phyloP scores from a whole-genome alignment of 2,888 invertebrate genomes.

The Incurvaria masculella region DNA sequence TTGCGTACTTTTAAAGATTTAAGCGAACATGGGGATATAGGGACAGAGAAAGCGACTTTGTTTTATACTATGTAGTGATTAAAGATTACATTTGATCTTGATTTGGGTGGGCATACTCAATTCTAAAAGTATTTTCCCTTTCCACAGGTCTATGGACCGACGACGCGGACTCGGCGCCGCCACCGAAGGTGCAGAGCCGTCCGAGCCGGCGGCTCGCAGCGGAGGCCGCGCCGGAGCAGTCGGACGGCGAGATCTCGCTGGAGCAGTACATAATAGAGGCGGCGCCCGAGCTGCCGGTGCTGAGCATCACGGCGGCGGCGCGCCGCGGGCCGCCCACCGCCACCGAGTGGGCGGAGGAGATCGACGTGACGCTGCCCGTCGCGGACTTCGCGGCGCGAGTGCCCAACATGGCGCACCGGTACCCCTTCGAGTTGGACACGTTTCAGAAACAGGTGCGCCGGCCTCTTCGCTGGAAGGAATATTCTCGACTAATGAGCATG shows the following conservation, averaged over 20 bases:
- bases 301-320: constrained; percentile 62
- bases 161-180: constrained; percentile 28
- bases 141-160: constrained; percentile 44
- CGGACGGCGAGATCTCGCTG: constrained; percentile 36
- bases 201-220: constrained; percentile 19
- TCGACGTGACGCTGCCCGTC: constrained; percentile 80
- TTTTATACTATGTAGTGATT: too few relatives aligned
- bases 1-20: too few relatives aligned
- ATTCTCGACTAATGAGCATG: background rate
- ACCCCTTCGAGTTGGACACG: constrained; percentile 90
- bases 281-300: constrained; percentile 44
- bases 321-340: constrained; percentile 42
- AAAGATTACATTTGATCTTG: too few relatives aligned
- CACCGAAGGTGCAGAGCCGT: constrained; percentile 13
- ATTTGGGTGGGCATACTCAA: too few relatives aligned
- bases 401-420: constrained; percentile 80
- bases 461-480: too few relatives aligned
- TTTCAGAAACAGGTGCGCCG: constrained; percentile 84
- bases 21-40: too few relatives aligned
- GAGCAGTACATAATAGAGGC: constrained; percentile 38
- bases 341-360: constrained; percentile 85
- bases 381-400: constrained; percentile 76
- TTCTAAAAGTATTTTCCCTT: too few relatives aligned
- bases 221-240: constrained; percentile 23
- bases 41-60: too few relatives aligned